These are phyloP conservation scores for Proteles cristata DNA, from an alignment of 2,113 vertebrate species.

Conservation along the genomic window DNA sequence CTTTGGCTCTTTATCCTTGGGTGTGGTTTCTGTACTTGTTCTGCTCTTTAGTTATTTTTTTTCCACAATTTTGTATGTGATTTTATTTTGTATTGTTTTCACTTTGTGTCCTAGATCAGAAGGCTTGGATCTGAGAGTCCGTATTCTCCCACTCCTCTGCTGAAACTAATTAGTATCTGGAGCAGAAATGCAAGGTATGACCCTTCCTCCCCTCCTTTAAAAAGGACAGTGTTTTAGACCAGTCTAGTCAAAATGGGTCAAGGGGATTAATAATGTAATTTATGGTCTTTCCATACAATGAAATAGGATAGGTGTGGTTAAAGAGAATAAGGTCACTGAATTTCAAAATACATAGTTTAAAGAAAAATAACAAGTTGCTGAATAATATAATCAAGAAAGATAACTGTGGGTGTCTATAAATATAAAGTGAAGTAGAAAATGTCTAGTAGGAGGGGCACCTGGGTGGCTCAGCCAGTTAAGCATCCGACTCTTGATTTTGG, in stretches of 20 bases:
- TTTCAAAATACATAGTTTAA: neutral
- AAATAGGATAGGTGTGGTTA: neutral
- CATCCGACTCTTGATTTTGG: too few relatives aligned
- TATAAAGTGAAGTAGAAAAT: neutral
- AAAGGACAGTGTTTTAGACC: neutral
- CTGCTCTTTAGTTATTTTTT: neutral
- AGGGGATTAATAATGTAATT: neutral
- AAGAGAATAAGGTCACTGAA: neutral
- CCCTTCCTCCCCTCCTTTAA: neutral
- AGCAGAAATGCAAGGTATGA: slow-evolving; percentile 93
- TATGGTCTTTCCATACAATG: neutral
- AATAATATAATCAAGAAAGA: neutral
- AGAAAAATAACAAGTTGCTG: neutral
- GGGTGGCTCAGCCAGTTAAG: too few relatives aligned
- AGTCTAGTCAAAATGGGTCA: neutral
- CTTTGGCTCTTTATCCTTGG: neutral
- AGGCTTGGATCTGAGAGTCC: slow-evolving; percentile 94
- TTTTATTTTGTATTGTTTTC: neutral
- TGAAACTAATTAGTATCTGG: slow-evolving; percentile 96
- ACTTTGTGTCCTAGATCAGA: slow-evolving; percentile 85
- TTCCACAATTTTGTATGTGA: neutral
- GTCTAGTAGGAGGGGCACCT: neutral
- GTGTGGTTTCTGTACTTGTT: neutral
- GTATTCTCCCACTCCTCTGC: slow-evolving; percentile 94
- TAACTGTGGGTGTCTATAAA: neutral